phyloP scores from a whole-genome alignment of 2,797 vertebrate genomes.

The Chaenodraco wilsoni region DNA sequence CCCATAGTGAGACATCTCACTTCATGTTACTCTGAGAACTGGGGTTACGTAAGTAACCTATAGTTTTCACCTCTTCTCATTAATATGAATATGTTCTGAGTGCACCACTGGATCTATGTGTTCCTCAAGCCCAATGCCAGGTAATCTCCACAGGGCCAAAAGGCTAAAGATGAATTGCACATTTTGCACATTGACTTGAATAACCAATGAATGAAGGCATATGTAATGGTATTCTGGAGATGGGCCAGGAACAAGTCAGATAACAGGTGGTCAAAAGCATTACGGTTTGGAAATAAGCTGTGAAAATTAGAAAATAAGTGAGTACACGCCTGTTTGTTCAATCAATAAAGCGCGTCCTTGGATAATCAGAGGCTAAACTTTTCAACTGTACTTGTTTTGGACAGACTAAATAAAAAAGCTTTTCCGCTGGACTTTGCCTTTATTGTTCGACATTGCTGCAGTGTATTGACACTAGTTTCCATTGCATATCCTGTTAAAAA shows the following conservation, averaged over 20 bases:
- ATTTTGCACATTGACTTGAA: slow-evolving; percentile 13
- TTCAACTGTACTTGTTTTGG: neutral
- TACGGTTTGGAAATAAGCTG: neutral
- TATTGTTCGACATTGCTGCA: neutral
- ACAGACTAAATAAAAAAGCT: neutral
- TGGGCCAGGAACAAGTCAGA: neutral
- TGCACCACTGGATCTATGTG: slow-evolving; percentile 15
- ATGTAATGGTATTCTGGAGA: neutral
- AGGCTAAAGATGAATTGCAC: slow-evolving; percentile 11
- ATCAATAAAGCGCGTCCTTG: neutral
- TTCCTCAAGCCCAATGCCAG: slow-evolving; percentile 5
- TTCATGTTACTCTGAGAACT: too few relatives aligned
- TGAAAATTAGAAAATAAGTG: neutral
- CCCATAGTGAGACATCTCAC: too few relatives aligned
- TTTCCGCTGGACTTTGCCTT: slow-evolving; percentile 11
- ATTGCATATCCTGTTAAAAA: neutral
- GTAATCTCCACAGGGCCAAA: slow-evolving; percentile 22
- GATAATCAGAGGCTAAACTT: neutral
- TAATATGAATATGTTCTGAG: slow-evolving; percentile 39
- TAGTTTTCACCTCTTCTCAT: slow-evolving; percentile 32
- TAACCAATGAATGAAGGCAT: slow-evolving; percentile 1
- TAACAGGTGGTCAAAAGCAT: neutral
- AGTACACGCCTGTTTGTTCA: neutral
- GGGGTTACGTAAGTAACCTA: too few relatives aligned
- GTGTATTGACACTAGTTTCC: neutral